Evolutionary conservation across 2,888 invertebrate genomes (phyloP), one percentile per base, ranked within the genome.

Genomic region (Dryocosmus kuriphilus): DNA sequence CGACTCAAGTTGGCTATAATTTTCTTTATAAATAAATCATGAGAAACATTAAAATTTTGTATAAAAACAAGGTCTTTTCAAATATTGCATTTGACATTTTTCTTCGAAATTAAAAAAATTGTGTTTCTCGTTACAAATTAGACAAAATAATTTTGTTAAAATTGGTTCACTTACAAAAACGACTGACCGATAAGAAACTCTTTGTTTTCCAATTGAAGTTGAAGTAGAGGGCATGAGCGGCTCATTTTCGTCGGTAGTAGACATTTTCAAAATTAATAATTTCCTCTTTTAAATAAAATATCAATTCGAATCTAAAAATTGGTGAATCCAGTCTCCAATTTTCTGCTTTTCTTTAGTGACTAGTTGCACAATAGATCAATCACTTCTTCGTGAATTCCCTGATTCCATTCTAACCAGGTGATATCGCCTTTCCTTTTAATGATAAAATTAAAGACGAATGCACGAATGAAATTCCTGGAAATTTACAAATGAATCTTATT

Each of bases 241-340:
- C 41, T 88, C 87, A n/a, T 80, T 87, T 80, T 89, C 89, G 24
- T 88, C 89, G 3, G 84, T 85, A 11, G 87, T 86, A 9, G 89
- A 87, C 89, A 89, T 89, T 63, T 8, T 77, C 46, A 30, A 41
- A 16, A 60, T 27, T 27, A 55, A 55, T 22, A 55, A 60, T 60
- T 16, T 60, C 16, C 27, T 60, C 27, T 14, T 60, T 16, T 5
- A 27, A 27, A 27, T 27, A 16, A 27, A 60, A 27, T 27, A 27
- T 27, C 6, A 24, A 11, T 7, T 60, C 22, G 2, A 14, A 14
- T 60, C 1, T 16, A 24, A 60, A 3, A 60, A 9, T 27, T 5
- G 27, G 16, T 27, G 27, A 24, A 6, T 27, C 16, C 16, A 24
- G 27, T 60, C 6, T 60, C 5, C 11, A 60, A 14, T 1, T 60